These are phyloP conservation scores for Trichopria drosophilae DNA, from an alignment of 2,888 invertebrate genomes.

Conservation along the genomic window DNA sequence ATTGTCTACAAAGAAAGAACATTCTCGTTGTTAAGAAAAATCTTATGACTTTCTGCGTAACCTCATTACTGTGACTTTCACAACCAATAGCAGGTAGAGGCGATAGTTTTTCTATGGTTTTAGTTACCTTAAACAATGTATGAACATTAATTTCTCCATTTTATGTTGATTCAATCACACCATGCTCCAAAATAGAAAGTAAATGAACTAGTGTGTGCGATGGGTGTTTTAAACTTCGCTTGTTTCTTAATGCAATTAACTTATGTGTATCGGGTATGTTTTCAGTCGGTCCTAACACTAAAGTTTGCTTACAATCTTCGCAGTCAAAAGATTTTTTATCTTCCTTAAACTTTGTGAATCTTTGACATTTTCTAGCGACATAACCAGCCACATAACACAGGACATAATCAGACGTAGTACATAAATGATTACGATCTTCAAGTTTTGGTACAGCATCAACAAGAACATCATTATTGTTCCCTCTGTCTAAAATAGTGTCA, in stretches of 20 bases:
- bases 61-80: neutral
- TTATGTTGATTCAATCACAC: neutral
- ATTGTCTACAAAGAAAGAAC: slow-evolving; percentile 21
- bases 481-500: no score
- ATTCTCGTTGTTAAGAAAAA: slow-evolving; percentile 23
- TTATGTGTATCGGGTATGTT: neutral
- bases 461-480: no score
- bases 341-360: slow-evolving; percentile 3
- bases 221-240: slow-evolving; percentile 1
- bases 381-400: slow-evolving; percentile 14
- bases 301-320: neutral
- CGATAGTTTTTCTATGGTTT: neutral
- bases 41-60: slow-evolving; percentile 7
- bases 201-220: slow-evolving; percentile 3
- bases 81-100: slow-evolving; percentile 8
- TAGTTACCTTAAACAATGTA: slow-evolving; percentile 2
- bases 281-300: neutral
- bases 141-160: neutral
- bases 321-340: neutral
- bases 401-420: slow-evolving; percentile 18
- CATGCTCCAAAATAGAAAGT: slow-evolving; percentile 3
- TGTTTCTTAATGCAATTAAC: slow-evolving; percentile 7
- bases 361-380: neutral
- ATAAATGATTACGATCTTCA: slow-evolving; percentile 15
- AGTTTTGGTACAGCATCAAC: slow-evolving; percentile 4